phyloP scores from a whole-genome alignment of 2,797 vertebrate genomes.

The Ambastaia sidthimunki region DNA sequence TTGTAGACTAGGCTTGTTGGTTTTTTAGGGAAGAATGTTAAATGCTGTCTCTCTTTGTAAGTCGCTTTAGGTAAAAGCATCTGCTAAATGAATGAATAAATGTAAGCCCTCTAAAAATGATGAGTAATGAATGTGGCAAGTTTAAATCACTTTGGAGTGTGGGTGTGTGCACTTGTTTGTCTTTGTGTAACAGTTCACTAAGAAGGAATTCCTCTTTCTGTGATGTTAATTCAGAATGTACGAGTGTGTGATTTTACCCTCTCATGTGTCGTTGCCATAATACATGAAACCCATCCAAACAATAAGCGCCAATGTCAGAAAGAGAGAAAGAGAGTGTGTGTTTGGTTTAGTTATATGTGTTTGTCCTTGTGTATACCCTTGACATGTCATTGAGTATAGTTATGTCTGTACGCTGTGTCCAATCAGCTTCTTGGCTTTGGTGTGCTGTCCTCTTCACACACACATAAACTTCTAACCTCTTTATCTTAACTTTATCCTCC shows the following conservation, averaged over 20 bases:
- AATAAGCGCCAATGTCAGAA: neutral
- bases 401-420: conserved; percentile 74
- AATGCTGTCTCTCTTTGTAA: too few relatives aligned
- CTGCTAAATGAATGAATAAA: too few relatives aligned
- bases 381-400: conserved; percentile 68
- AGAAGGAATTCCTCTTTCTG: neutral
- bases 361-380: conserved; percentile 62
- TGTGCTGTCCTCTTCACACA: conserved; percentile 28
- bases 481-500: neutral
- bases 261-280: neutral
- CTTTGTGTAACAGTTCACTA: neutral
- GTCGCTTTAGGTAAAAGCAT: too few relatives aligned
- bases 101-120: neutral
- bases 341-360: conserved; percentile 49
- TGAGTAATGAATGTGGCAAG: neutral
- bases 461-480: neutral
- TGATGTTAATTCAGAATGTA: neutral
- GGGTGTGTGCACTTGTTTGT: neutral
- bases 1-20: too few relatives aligned
- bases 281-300: neutral
- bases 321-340: neutral
- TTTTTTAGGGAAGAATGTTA: too few relatives aligned
- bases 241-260: conserved; percentile 2
- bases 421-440: conserved; percentile 60
- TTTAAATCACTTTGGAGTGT: neutral